These are phyloP conservation scores for Copidosoma aretas DNA, from an alignment of 2,888 invertebrate species.

Conservation along the genomic window DNA sequence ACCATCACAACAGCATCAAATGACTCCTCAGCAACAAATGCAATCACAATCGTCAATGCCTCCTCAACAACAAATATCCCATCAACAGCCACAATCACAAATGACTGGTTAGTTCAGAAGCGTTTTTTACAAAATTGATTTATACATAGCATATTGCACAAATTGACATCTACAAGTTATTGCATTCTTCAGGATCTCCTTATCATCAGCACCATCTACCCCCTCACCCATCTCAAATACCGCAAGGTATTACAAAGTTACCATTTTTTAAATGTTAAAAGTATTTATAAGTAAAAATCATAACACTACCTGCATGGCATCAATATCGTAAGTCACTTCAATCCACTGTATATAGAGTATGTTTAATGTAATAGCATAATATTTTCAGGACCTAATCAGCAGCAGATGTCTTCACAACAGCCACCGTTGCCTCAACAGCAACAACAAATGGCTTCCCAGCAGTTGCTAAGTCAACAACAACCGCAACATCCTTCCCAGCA, in stretches of 20 bases:
- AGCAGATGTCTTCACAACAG: constrained; percentile 23
- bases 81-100: background rate
- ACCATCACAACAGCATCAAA: background rate
- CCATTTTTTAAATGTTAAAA: constrained; percentile 4
- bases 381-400: constrained; percentile 31
- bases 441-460: constrained; percentile 11
- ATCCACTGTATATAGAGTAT: background rate
- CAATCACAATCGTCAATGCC: background rate
- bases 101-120: background rate
- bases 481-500: constrained; percentile 46
- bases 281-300: background rate
- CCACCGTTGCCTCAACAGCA: constrained; percentile 3
- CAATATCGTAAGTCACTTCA: background rate
- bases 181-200: constrained; percentile 29
- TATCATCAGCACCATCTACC: constrained; percentile 53
- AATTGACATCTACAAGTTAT: background rate
- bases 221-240: constrained; percentile 39
- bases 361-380: background rate
- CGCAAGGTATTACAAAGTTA: constrained; percentile 34
- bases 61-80: background rate
- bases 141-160: background rate
- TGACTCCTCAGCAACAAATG: background rate
- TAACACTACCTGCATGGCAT: background rate
- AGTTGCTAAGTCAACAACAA: constrained; percentile 44
- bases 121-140: background rate